Conservation (phyloP, 2,113 vertebrate species). For the Edolisoma coerulescens region DNA sequence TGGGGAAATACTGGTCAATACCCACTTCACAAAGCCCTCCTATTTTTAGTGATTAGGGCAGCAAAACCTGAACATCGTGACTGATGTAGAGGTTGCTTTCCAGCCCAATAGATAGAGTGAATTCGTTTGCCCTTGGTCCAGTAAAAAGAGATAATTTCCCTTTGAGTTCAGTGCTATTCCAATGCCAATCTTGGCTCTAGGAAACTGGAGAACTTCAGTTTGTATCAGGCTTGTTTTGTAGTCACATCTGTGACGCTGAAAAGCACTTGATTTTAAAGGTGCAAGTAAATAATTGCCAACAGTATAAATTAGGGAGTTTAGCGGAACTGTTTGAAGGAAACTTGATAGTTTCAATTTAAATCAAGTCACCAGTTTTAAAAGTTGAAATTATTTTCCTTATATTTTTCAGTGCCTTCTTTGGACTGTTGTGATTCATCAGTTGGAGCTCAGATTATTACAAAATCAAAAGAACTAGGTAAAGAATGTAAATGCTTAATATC, state of each 20-base stretch:
- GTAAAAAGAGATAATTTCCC: not conserved
- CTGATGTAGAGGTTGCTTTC: not conserved
- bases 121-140: not conserved
- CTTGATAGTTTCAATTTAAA: not conserved
- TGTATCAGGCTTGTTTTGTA: not conserved
- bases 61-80: not conserved
- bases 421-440: constrained; percentile 85
- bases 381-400: constrained; percentile 62
- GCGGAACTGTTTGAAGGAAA: not conserved
- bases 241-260: not conserved
- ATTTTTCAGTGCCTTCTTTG: constrained; percentile 79
- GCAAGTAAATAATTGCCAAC: not conserved
- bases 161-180: not conserved
- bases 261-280: constrained; percentile 26
- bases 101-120: not conserved
- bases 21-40: not conserved
- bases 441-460: constrained; percentile 85
- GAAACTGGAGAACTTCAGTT: not conserved
- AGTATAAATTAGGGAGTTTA: not conserved
- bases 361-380: constrained; percentile 38
- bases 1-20: not conserved
- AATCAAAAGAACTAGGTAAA: constrained; percentile 92
- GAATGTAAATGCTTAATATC: constrained; percentile 9
- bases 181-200: not conserved
- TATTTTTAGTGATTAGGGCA: not conserved